Evolutionary conservation across 2,113 vertebrate genomes (phyloP).

Genomic region (Emydocephalus ijimae): DNA sequence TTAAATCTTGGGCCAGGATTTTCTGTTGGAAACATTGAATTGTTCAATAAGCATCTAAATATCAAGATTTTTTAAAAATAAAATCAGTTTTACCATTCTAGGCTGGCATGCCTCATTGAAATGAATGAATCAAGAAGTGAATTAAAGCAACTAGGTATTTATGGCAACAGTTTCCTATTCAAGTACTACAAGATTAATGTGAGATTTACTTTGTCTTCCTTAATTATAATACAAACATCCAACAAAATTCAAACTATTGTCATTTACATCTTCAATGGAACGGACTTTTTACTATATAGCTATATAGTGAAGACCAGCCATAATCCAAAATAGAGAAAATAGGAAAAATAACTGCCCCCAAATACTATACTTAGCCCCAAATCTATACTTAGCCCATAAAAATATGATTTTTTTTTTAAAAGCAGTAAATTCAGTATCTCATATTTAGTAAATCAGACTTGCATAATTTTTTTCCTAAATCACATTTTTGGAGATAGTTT

Average conservation of each 20-base stretch:
- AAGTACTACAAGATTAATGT: neutral
- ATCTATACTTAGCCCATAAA: neutral
- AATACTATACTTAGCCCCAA: neutral
- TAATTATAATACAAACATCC: neutral
- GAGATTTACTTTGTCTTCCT: neutral
- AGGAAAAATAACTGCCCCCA: neutral
- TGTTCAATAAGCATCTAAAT: constrained; percentile 39
- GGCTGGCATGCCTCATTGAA: neutral
- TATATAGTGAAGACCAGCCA: neutral
- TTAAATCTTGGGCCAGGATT: constrained; percentile 21
- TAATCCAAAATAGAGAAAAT: neutral
- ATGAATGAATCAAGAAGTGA: neutral
- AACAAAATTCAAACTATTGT: neutral
- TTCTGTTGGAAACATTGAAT: neutral
- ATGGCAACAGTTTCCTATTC: neutral
- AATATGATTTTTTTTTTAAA: neutral
- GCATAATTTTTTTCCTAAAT: neutral
- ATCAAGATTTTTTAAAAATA: constrained; percentile 1
- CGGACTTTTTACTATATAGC: neutral
- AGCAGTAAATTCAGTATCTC: neutral
- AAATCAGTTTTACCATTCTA: constrained; percentile 3
- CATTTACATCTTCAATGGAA: neutral
- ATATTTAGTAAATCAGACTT: neutral
- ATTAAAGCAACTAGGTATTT: neutral
- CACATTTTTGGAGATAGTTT: neutral